Percentiles rank a stretch among this genome's conserved stretches.
Evolutionary conservation across 2,797 vertebrate genomes (phyloP).

Genomic region (Schizopygopsis pylzovi): DNA sequence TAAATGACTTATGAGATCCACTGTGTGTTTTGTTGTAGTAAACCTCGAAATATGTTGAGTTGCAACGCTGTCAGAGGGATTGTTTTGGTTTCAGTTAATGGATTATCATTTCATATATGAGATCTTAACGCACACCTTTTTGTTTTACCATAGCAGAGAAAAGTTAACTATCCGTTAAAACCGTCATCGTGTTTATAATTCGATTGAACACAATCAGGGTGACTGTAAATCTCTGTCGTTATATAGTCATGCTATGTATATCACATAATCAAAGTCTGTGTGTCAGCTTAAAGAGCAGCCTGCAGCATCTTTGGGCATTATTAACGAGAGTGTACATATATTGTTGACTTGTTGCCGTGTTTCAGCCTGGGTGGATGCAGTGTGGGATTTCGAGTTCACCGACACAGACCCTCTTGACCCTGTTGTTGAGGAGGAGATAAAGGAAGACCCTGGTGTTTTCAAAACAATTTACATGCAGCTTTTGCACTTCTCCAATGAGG

Average conservation of each 20-base stretch:
- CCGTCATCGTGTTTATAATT: background rate
- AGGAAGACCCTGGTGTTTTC: slow-evolving; percentile 73
- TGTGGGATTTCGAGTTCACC: slow-evolving; percentile 90
- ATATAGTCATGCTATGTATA: background rate
- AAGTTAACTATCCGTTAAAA: background rate
- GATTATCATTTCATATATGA: background rate
- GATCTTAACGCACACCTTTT: background rate
- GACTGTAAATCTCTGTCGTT: background rate
- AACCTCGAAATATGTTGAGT: background rate
- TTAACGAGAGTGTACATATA: background rate
- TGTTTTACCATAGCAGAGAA: background rate
- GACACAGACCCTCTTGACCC: slow-evolving; percentile 81
- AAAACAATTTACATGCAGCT: slow-evolving; percentile 75
- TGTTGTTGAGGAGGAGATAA: slow-evolving; percentile 73
- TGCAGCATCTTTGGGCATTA: background rate
- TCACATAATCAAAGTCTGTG: background rate
- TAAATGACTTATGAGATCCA: background rate
- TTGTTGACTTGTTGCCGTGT: background rate
- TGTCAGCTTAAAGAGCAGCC: background rate
- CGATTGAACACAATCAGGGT: background rate
- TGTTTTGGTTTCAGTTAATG: background rate
- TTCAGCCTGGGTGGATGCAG: slow-evolving; percentile 84
- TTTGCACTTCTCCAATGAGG: slow-evolving; percentile 65
- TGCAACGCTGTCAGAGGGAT: background rate
- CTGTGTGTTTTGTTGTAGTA: background rate